phyloP scores from a whole-genome alignment of 2,888 invertebrate species.

The Geotrupes spiniger region DNA sequence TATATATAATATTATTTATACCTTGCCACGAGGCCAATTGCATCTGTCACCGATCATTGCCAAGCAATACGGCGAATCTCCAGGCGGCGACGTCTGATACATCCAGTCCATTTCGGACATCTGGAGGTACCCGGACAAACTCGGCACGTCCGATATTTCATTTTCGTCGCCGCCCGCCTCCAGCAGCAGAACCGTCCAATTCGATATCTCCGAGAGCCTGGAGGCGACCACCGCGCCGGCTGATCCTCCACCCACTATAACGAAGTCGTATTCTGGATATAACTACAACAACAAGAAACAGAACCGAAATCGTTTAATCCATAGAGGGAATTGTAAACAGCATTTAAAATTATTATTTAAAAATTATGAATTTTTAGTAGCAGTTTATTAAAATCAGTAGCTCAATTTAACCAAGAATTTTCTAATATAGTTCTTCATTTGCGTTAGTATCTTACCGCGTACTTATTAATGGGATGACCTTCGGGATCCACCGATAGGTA shows the following conservation, averaged over 20 bases:
- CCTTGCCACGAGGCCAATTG: slow-evolving; percentile 91
- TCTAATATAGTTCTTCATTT: too few species aligned
- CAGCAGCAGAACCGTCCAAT: slow-evolving; percentile 79
- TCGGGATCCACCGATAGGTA: slow-evolving; percentile 83
- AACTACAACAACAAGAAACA: too few species aligned
- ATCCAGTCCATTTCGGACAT: slow-evolving; percentile 89
- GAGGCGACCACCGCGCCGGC: slow-evolving; percentile 88
- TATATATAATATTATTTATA: slow-evolving; percentile 34
- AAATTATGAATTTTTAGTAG: too few species aligned
- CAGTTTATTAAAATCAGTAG: too few species aligned
- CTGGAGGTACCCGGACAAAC: slow-evolving; percentile 80
- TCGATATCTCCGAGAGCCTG: slow-evolving; percentile 73
- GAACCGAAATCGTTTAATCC: slow-evolving; percentile 30
- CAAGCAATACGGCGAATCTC: slow-evolving; percentile 76
- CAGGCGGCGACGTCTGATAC: slow-evolving; percentile 80
- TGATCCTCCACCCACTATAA: slow-evolving; percentile 84
- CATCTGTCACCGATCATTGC: slow-evolving; percentile 86
- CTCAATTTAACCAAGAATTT: too few species aligned
- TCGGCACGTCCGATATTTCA: slow-evolving; percentile 84
- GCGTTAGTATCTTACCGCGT: slow-evolving; percentile 71
- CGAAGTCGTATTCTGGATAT: slow-evolving; percentile 78
- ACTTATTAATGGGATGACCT: slow-evolving; percentile 68
- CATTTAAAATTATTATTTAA: too few species aligned
- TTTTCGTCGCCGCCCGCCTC: slow-evolving; percentile 89
- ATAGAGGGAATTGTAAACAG: too few species aligned